Evolutionary conservation across 2,113 vertebrate species (phyloP).

Genomic region (Notothenia coriiceps): DNA sequence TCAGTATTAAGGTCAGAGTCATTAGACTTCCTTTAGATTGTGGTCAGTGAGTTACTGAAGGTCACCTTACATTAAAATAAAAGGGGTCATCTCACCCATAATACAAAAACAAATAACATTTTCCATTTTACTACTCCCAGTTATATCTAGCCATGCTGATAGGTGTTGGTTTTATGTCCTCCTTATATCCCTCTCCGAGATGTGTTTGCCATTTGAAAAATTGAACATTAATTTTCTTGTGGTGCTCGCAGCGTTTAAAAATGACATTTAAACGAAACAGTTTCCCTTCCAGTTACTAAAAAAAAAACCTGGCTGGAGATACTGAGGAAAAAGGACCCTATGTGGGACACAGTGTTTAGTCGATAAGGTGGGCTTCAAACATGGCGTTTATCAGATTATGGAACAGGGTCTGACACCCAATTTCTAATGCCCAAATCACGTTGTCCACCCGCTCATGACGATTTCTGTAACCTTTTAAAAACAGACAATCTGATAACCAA

Average conservation of each 20-base stretch:
- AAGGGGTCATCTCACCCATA: slow-evolving; percentile 3
- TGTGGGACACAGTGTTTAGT: slow-evolving; percentile 14
- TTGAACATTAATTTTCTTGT: not conserved
- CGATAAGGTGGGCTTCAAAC: not conserved
- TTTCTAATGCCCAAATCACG: not conserved
- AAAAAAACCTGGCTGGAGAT: slow-evolving; percentile 19
- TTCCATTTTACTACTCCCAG: not conserved
- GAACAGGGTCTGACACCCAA: not conserved
- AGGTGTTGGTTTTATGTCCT: not conserved
- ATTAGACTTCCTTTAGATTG: not conserved
- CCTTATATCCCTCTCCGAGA: not conserved
- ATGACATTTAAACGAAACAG: slow-evolving; percentile 47
- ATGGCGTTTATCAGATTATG: slow-evolving; percentile 1
- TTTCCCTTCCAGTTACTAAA: not conserved
- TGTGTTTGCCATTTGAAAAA: slow-evolving; percentile 22
- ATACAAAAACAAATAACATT: not conserved
- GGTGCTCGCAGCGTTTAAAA: slow-evolving; percentile 28
- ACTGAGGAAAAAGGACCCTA: not conserved
- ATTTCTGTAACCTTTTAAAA: slow-evolving; percentile 6
- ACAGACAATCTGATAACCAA: not conserved
- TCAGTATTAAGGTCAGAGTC: not conserved
- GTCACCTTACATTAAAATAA: slow-evolving; percentile 1
- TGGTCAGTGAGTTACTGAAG: not conserved
- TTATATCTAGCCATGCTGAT: not conserved
- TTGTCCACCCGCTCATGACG: not conserved